A percentile compares a stretch with the other conserved stretches of the same genome.
Conservation (phyloP, 2,113 vertebrate genomes). For the Nanorana parkeri region DNA sequence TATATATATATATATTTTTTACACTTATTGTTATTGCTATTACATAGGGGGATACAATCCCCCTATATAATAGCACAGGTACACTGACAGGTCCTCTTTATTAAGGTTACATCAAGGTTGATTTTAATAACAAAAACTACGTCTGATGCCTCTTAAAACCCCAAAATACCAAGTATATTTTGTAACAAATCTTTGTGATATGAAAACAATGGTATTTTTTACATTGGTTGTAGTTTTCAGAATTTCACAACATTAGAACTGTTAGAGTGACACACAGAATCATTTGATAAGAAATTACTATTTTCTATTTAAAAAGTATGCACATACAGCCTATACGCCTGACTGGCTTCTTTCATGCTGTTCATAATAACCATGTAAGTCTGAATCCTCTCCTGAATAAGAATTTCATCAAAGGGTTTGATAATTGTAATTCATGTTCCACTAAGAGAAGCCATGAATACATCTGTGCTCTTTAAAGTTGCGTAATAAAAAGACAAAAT, state of each 20-base stretch:
- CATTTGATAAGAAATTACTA: constrained; percentile 35
- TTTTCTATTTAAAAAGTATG: not conserved
- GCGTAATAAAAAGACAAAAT: constrained; percentile 8
- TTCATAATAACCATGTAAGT: constrained; percentile 40
- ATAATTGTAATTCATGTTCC: constrained; percentile 49
- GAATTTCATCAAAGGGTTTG: constrained; percentile 37
- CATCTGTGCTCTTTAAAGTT: constrained; percentile 27
- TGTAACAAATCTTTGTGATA: too few relatives aligned
- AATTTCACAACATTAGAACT: constrained; percentile 8
- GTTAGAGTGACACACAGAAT: constrained; percentile 22
- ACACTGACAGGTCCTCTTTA: too few relatives aligned
- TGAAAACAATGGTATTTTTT: not conserved
- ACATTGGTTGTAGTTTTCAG: not conserved
- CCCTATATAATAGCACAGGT: too few relatives aligned
- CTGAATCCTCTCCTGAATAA: constrained; percentile 46
- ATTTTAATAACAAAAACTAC: too few relatives aligned
- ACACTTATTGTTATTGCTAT: too few relatives aligned
- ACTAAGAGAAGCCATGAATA: constrained; percentile 27
- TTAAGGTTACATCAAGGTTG: too few relatives aligned
- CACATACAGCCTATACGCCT: not conserved
- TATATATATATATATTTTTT: too few relatives aligned
- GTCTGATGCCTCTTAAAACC: too few relatives aligned
- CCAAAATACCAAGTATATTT: too few relatives aligned
- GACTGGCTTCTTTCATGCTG: constrained; percentile 16
- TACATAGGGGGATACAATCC: too few relatives aligned